Evolutionary conservation across 2,888 invertebrate genomes (phyloP).

Genomic region (Pterostichus niger): DNA sequence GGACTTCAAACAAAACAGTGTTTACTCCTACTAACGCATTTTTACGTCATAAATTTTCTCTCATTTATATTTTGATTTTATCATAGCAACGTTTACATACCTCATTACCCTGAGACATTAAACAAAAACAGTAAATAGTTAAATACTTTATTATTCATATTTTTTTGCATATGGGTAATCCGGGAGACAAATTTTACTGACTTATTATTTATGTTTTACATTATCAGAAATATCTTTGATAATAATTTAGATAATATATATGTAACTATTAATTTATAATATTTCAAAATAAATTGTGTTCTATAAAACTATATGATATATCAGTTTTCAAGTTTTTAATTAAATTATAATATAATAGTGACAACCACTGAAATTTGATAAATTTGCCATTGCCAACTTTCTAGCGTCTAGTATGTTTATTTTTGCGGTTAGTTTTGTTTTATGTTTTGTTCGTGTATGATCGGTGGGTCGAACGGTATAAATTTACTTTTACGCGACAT

Average conservation of each 20-base stretch:
- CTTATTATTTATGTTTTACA: too few relatives aligned
- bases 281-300: too few relatives aligned
- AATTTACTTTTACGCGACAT: conserved; percentile 20
- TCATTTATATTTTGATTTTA: conserved; percentile 43
- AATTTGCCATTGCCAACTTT: conserved; percentile 7
- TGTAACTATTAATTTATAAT: too few relatives aligned
- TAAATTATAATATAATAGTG: too few relatives aligned
- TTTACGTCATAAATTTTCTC: conserved; percentile 45
- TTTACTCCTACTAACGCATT: conserved; percentile 42
- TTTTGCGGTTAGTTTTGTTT: conserved; percentile 6
- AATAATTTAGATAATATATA: too few relatives aligned
- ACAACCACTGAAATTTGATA: conserved; percentile 6
- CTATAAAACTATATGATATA: too few relatives aligned
- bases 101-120: conserved; percentile 44
- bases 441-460: background rate
- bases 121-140: background rate
- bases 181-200: too few relatives aligned
- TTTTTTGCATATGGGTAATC: background rate
- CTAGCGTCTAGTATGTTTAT: background rate
- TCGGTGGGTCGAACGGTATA: conserved; percentile 2
- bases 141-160: background rate
- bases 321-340: too few relatives aligned
- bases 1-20: conserved; percentile 40
- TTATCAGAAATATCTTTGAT: too few relatives aligned
- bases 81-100: conserved; percentile 31